phyloP scores from a whole-genome alignment of 2,797 vertebrate species.

The Paratrypauchen microcephalus region DNA sequence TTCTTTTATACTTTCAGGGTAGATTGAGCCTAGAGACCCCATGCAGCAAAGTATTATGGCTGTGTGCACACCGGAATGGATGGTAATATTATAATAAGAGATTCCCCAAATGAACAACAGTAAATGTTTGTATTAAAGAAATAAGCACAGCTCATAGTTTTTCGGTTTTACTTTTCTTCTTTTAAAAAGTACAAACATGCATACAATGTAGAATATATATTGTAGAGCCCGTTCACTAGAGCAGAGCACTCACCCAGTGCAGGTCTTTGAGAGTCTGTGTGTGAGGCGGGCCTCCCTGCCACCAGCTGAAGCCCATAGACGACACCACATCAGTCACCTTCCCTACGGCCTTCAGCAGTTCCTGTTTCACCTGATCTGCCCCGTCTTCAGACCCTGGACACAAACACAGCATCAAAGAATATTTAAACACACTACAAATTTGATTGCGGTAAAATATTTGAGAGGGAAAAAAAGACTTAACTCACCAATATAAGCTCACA shows the following conservation, averaged over 20 bases:
- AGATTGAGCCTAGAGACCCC: neutral
- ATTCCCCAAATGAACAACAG: neutral
- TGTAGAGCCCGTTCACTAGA: neutral
- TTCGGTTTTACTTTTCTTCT: neutral
- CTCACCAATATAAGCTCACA: too few relatives aligned
- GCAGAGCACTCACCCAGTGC: slow-evolving; percentile 69
- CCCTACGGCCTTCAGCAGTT: slow-evolving; percentile 73
- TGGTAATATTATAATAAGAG: neutral
- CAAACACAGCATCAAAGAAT: neutral
- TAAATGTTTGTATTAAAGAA: neutral
- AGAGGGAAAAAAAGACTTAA: too few relatives aligned
- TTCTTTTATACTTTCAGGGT: neutral
- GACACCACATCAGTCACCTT: slow-evolving; percentile 84
- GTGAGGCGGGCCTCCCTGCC: slow-evolving; percentile 84
- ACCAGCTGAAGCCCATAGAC: slow-evolving; percentile 86
- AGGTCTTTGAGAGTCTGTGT: slow-evolving; percentile 82
- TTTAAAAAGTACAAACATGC: neutral
- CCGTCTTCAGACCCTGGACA: slow-evolving; percentile 81
- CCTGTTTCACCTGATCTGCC: slow-evolving; percentile 73
- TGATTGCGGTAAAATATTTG: neutral
- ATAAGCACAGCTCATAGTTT: neutral
- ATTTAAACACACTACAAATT: neutral
- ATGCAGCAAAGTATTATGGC: too few relatives aligned
- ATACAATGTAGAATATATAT: neutral
- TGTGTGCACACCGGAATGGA: neutral